Percentiles rank a stretch among this genome's conserved stretches.
Evolutionary conservation across 2,888 invertebrate genomes (phyloP).

Genomic region (Helicoverpa assulta): DNA sequence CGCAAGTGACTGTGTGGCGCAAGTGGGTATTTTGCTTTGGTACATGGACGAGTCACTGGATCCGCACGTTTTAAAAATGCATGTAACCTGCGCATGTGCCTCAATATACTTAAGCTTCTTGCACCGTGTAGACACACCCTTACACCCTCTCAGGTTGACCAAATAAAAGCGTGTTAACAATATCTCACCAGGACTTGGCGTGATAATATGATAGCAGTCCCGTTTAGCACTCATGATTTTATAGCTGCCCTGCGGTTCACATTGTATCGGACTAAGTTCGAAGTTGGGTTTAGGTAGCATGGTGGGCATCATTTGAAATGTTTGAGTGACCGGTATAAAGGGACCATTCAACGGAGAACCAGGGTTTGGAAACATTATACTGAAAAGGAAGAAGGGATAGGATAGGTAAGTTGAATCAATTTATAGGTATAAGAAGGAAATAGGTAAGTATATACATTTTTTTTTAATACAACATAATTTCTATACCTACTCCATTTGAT

Average conservation of each 20-base stretch:
- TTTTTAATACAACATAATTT: too few species aligned
- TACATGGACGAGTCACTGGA: too few species aligned
- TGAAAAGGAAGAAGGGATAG: conserved; percentile 36
- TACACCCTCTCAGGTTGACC: too few species aligned
- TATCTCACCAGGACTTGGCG: conserved; percentile 77
- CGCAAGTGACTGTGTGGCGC: too few species aligned
- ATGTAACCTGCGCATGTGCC: too few species aligned
- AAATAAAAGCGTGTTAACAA: conserved; percentile 1
- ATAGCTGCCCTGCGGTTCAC: conserved; percentile 54
- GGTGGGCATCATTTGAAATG: conserved; percentile 76
- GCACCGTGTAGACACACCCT: too few species aligned
- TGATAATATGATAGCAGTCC: conserved; percentile 76
- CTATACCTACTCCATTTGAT: too few species aligned
- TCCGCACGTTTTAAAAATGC: too few species aligned
- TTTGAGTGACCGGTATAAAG: conserved; percentile 77
- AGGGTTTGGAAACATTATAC: conserved; percentile 43
- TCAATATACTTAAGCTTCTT: too few species aligned
- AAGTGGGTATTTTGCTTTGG: too few species aligned
- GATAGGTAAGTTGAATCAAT: not conserved
- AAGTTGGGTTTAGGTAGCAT: conserved; percentile 40
- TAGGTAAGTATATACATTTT: too few species aligned
- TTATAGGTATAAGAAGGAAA: too few species aligned
- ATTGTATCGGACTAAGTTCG: conserved; percentile 62
- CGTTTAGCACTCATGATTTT: conserved; percentile 71
- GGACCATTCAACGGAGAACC: conserved; percentile 54